Evolutionary conservation across 2,113 vertebrate genomes (phyloP).

Genomic region (Candoia aspera): DNA sequence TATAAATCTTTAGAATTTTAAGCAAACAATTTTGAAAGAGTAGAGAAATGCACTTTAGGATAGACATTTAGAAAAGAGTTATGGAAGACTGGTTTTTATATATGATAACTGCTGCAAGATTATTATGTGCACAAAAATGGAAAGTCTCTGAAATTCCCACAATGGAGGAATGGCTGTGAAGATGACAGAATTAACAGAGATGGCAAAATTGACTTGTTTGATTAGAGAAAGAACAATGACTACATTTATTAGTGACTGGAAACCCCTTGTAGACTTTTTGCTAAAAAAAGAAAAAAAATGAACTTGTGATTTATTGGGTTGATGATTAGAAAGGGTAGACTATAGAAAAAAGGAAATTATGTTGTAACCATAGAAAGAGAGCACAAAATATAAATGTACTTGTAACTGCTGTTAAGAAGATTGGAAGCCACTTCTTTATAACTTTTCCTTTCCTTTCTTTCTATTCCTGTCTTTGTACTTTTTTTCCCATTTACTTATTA

Average conservation of each 20-base stretch:
- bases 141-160: not conserved
- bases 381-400: too few relatives aligned
- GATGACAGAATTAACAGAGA: not conserved
- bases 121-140: not conserved
- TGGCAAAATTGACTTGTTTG: not conserved
- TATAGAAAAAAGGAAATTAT: too few relatives aligned
- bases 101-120: not conserved
- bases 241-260: not conserved
- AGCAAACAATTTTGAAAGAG: not conserved
- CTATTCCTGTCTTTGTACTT: too few relatives aligned
- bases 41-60: not conserved
- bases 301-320: not conserved
- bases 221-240: not conserved
- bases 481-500: too few relatives aligned
- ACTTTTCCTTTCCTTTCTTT: too few relatives aligned
- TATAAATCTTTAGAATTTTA: not conserved
- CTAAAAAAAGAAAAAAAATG: not conserved
- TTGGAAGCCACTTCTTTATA: too few relatives aligned
- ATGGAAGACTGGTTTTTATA: not conserved
- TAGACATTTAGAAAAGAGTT: not conserved
- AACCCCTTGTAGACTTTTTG: not conserved
- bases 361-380: too few relatives aligned
- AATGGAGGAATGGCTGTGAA: not conserved
- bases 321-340: too few relatives aligned
- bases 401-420: too few relatives aligned